Conservation (phyloP, 92 coral and sea anemone genomes). For the Porites cylindrica region DNA sequence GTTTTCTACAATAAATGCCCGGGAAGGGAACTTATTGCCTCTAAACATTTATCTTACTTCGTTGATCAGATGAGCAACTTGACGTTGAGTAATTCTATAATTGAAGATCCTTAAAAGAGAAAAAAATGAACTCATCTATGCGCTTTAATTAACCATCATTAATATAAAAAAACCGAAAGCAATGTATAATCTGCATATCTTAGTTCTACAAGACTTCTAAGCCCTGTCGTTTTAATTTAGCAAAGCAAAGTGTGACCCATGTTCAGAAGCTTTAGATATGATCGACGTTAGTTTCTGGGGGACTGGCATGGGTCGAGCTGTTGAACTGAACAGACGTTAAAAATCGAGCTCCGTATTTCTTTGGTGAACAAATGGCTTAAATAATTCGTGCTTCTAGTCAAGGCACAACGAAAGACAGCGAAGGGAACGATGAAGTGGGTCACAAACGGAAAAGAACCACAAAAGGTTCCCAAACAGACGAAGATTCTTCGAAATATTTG, state of each 20-base stretch:
- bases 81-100: no score
- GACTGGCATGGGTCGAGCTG: background rate
- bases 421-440: slow-evolving; percentile 13
- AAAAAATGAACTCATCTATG: no score
- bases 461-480: slow-evolving; percentile 37
- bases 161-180: no score
- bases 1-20: slow-evolving; percentile 28
- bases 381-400: background rate
- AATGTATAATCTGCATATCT: no score
- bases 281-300: background rate
- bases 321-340: background rate
- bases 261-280: background rate
- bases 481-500: slow-evolving; percentile 1
- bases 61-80: no score
- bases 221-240: no score
- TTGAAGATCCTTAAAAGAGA: no score
- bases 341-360: background rate
- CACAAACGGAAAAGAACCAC: slow-evolving; percentile 3
- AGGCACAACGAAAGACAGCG: slow-evolving; percentile 17
- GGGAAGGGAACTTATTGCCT: slow-evolving; percentile 37
- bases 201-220: no score
- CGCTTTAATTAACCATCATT: no score
- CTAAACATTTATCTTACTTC: slow-evolving; percentile 47
- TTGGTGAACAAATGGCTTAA: slow-evolving; percentile 9
- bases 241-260: no score